Conservation (phyloP, 2,888 invertebrate species). For the Cataglyphis altisquamis region DNA sequence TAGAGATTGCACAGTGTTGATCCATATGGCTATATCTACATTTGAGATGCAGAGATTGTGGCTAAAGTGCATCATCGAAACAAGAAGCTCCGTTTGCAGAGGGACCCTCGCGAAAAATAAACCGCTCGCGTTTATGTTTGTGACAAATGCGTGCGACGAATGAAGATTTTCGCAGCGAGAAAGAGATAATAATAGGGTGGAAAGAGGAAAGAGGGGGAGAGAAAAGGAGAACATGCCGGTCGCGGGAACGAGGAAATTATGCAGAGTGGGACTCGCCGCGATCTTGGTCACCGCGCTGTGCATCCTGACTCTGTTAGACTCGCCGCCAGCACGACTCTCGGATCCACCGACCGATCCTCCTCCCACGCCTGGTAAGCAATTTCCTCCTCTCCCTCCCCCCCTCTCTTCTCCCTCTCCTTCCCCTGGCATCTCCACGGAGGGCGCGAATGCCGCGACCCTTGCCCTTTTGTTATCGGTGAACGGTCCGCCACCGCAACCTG, state of each 20-base stretch:
- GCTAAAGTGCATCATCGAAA: conserved; percentile 3
- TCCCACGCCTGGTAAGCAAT: conserved; percentile 82
- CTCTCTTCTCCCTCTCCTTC: conserved; percentile 33
- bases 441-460: conserved; percentile 69
- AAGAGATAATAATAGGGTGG: background rate
- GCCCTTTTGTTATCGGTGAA: conserved; percentile 75
- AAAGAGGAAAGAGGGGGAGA: background rate
- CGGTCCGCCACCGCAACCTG: conserved; percentile 58
- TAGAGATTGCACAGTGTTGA: background rate
- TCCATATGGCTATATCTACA: conserved; percentile 2
- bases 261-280: conserved; percentile 83
- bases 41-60: conserved; percentile 27
- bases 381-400: conserved; percentile 54
- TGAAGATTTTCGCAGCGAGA: conserved; percentile 13
- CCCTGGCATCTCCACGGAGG: conserved; percentile 64
- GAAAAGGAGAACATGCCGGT: conserved; percentile 64
- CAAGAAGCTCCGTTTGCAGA: background rate
- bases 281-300: conserved; percentile 83
- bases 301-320: conserved; percentile 82
- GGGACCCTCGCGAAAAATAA: background rate
- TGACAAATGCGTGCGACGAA: conserved; percentile 40
- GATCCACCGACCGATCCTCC: conserved; percentile 81
- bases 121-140: conserved; percentile 22
- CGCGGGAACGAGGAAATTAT: conserved; percentile 80
- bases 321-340: conserved; percentile 81